Evolutionary conservation across 2,888 invertebrate genomes (phyloP).

Genomic region (Meliscaeva auricollis): DNA sequence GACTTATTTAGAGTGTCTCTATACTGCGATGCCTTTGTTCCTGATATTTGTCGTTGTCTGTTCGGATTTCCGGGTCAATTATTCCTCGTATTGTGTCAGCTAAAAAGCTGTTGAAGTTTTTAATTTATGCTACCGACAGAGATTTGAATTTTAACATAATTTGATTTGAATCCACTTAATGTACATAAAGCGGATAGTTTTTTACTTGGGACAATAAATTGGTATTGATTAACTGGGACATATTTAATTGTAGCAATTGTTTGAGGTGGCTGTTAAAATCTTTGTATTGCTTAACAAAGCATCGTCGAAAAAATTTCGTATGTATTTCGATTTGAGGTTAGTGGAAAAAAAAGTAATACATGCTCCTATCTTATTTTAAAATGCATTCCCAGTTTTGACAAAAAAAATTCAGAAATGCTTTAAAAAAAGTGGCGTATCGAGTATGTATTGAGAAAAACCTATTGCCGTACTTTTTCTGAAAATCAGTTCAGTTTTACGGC

Average conservation of each 20-base stretch:
- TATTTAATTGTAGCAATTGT: not conserved
- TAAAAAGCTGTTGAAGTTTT: constrained; percentile 34
- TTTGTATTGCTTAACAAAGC: too few species aligned
- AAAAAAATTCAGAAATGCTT: too few species aligned
- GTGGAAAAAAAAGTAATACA: too few species aligned
- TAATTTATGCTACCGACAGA: constrained; percentile 56
- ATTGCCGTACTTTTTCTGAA: too few species aligned
- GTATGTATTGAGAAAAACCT: too few species aligned
- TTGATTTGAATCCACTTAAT: not conserved
- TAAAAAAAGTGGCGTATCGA: too few species aligned
- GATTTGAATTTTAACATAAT: constrained; percentile 34
- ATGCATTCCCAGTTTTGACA: too few species aligned
- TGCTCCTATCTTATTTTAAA: too few species aligned
- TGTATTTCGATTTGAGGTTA: too few species aligned
- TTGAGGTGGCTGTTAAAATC: too few species aligned
- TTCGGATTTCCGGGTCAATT: constrained; percentile 74
- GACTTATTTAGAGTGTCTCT: not conserved
- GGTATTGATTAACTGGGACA: not conserved
- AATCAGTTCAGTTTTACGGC: too few species aligned
- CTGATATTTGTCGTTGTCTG: constrained; percentile 40
- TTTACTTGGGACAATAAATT: not conserved
- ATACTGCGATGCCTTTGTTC: constrained; percentile 26
- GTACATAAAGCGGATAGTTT: not conserved
- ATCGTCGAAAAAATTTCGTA: too few species aligned
- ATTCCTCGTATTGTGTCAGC: constrained; percentile 67